These are phyloP conservation scores for Varecia variegata DNA, from an alignment of 2,797 vertebrate species.

Conservation along the genomic window DNA sequence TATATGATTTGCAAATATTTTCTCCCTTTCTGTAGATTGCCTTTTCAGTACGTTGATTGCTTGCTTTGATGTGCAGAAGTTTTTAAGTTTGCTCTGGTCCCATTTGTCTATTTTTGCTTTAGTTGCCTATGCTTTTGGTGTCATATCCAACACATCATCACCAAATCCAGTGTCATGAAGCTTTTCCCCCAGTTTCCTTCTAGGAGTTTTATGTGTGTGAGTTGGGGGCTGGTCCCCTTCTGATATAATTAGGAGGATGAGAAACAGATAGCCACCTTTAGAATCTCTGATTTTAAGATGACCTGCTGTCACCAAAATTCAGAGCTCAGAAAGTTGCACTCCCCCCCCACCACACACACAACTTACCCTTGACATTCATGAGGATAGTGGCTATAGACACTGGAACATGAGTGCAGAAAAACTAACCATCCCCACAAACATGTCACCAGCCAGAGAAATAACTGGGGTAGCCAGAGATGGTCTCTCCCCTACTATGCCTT, in stretches of 20 bases:
- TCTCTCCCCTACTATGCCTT: not conserved
- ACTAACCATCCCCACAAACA: not conserved
- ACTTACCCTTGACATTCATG: not conserved
- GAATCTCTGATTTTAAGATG: not conserved
- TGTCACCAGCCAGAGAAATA: not conserved
- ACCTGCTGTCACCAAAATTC: not conserved
- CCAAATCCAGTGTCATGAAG: not conserved
- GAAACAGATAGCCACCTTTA: not conserved
- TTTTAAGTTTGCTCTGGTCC: not conserved
- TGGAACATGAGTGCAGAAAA: not conserved
- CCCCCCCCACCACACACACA: too few relatives aligned
- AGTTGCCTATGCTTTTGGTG: not conserved
- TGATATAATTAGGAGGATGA: not conserved
- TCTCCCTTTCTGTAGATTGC: not conserved
- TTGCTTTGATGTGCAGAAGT: not conserved
- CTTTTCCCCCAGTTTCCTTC: not conserved
- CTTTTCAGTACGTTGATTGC: not conserved
- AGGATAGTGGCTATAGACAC: not conserved
- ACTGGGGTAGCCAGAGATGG: too few relatives aligned
- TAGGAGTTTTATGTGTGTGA: not conserved
- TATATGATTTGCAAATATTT: not conserved
- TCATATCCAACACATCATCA: not conserved
- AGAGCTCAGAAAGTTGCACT: not conserved
- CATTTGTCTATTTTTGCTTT: not conserved
- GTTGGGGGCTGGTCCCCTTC: not conserved